phyloP scores from a whole-genome alignment of 2,113 vertebrate genomes.

The Hoplias malabaricus region DNA sequence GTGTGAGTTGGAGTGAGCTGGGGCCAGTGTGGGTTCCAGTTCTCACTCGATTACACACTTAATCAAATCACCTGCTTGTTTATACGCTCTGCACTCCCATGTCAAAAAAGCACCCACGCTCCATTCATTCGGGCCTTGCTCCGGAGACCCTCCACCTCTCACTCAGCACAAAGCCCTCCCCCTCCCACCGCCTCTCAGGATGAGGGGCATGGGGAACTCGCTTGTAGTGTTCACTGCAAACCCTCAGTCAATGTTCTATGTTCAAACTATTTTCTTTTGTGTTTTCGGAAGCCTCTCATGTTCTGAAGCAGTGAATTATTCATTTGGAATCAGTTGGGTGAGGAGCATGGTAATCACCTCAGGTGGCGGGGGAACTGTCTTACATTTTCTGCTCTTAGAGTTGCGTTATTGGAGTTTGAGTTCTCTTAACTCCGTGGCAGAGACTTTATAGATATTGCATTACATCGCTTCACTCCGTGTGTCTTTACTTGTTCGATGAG shows the following conservation, averaged over 20 bases:
- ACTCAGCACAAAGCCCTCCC: not conserved
- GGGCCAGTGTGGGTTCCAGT: conserved; percentile 32
- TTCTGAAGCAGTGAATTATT: conserved; percentile 48
- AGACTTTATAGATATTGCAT: conserved; percentile 51
- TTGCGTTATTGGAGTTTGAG: conserved; percentile 46
- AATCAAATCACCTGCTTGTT: conserved; percentile 58
- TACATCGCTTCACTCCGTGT: conserved; percentile 37
- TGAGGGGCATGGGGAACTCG: not conserved
- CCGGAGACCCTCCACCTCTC: conserved; percentile 24
- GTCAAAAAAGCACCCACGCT: conserved; percentile 41
- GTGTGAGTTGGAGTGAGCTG: conserved; percentile 39
- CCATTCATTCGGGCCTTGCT: conserved; percentile 28
- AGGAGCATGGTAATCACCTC: conserved; percentile 49
- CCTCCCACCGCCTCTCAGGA: conserved; percentile 2
- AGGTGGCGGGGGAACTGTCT: conserved; percentile 39
- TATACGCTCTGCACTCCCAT: conserved; percentile 37
- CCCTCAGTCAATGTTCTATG: conserved; percentile 11
- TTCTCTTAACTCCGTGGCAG: conserved; percentile 43
- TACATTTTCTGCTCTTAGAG: conserved; percentile 41
- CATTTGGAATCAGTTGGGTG: conserved; percentile 39
- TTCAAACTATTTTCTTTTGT: conserved; percentile 33
- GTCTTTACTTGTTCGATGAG: conserved; percentile 40
- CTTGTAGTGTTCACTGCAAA: conserved; percentile 17
- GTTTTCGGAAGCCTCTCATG: conserved; percentile 31
- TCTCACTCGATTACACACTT: conserved; percentile 55